Evolutionary conservation across 2,888 invertebrate genomes (phyloP).

Genomic region (Aphrophora alni): DNA sequence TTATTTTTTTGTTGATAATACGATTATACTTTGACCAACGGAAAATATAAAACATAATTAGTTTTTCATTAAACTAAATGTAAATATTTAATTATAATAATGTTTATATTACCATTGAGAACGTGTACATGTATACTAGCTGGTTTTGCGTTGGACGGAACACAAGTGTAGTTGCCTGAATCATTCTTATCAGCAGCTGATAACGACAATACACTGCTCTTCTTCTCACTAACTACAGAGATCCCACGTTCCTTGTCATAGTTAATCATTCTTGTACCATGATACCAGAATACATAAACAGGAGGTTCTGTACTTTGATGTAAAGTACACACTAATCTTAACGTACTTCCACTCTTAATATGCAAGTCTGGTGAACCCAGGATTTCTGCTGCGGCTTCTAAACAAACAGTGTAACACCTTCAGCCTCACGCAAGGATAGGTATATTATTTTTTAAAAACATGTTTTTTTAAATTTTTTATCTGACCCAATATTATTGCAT

Average conservation of each 20-base stretch:
- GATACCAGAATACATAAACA: slow-evolving; percentile 82
- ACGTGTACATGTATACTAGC: slow-evolving; percentile 74
- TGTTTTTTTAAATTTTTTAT: no score
- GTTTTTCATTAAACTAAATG: no score
- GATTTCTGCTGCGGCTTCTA: slow-evolving; percentile 74
- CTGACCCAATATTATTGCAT: no score
- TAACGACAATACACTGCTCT: slow-evolving; percentile 54
- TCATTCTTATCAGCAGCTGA: slow-evolving; percentile 64
- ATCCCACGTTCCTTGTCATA: slow-evolving; percentile 70
- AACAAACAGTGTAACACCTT: no score
- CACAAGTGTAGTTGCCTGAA: slow-evolving; percentile 75
- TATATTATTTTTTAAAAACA: no score
- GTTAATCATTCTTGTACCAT: slow-evolving; percentile 84
- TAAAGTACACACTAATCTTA: slow-evolving; percentile 73
- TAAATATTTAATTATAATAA: no score
- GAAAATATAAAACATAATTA: no score
- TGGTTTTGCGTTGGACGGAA: slow-evolving; percentile 69
- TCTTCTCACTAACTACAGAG: slow-evolving; percentile 59
- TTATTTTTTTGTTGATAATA: no score
- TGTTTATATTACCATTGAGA: slow-evolving; percentile 71
- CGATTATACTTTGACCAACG: no score
- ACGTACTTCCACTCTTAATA: slow-evolving; percentile 73
- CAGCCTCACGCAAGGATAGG: no score
- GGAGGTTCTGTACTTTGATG: slow-evolving; percentile 72
- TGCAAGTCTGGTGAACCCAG: slow-evolving; percentile 74